Evolutionary conservation across 2,888 invertebrate genomes (phyloP).

Genomic region (Orchesella flavescens): DNA sequence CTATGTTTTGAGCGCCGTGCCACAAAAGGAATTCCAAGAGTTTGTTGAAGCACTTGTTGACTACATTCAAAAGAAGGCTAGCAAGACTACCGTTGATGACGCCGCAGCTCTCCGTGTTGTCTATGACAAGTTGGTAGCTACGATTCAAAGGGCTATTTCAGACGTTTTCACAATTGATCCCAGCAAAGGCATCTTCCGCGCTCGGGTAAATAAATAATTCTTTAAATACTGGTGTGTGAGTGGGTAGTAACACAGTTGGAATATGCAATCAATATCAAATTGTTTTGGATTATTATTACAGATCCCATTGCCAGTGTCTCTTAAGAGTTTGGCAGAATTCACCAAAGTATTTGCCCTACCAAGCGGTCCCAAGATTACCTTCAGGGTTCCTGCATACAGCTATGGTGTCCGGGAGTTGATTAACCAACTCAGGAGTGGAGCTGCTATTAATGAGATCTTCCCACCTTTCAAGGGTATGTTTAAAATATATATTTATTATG

Average conservation of each 20-base stretch:
- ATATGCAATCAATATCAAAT: no score
- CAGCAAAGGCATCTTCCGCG: constrained; percentile 74
- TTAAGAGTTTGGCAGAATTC: constrained; percentile 78
- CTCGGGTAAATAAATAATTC: constrained; percentile 71
- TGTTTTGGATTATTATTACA: constrained; percentile 20
- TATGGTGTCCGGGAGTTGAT: constrained; percentile 65
- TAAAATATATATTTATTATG: neutral
- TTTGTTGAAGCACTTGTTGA: constrained; percentile 78
- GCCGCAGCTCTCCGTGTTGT: constrained; percentile 79
- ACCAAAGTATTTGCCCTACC: constrained; percentile 75
- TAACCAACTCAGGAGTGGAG: constrained; percentile 64
- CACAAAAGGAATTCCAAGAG: constrained; percentile 77
- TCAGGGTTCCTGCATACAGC: constrained; percentile 60
- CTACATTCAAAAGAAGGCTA: constrained; percentile 81
- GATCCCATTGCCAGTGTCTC: constrained; percentile 75
- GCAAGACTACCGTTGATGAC: constrained; percentile 79
- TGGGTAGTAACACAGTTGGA: no score
- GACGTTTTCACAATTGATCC: constrained; percentile 71
- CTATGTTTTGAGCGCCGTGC: constrained; percentile 58
- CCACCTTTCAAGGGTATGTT: constrained; percentile 81
- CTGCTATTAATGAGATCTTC: constrained; percentile 77
- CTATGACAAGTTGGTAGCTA: constrained; percentile 77
- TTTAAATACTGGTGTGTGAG: neutral
- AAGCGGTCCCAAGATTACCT: constrained; percentile 78
- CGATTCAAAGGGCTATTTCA: constrained; percentile 76